Evolutionary conservation across 2,797 vertebrate species (phyloP).

Genomic region (Anisognathus igniventris): DNA sequence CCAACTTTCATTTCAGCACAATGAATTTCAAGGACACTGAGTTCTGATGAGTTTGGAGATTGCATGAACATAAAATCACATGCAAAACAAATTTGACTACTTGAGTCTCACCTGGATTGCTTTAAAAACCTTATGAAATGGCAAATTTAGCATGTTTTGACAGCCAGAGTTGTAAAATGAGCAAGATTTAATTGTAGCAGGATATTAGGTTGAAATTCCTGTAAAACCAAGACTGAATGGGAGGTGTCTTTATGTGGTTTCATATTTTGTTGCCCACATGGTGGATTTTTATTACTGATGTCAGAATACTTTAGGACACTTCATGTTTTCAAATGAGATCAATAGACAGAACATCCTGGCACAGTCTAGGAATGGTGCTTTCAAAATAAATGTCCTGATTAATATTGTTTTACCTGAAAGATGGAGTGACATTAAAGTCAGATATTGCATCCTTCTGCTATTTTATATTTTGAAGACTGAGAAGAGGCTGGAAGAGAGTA

Average conservation of each 20-base stretch:
- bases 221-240: background rate
- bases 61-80: background rate
- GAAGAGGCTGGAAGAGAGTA: background rate
- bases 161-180: background rate
- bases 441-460: background rate
- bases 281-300: background rate
- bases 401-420: background rate
- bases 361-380: background rate
- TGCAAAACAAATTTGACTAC: background rate
- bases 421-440: background rate
- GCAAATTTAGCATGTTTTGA: conserved; percentile 1
- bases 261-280: background rate
- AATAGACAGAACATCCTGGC: background rate
- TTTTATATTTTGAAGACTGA: background rate
- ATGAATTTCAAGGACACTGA: background rate
- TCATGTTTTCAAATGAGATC: background rate
- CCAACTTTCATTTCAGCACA: background rate
- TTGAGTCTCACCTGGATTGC: background rate
- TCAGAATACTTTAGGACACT: background rate
- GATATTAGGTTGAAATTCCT: background rate
- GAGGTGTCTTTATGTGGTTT: background rate
- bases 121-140: conserved; percentile 8
- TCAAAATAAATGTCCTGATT: background rate
- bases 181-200: background rate
- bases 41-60: background rate